Base-by-base conservation (phyloP, 2,113 vertebrate genomes). In the Pogonocichla stellata region DNA sequence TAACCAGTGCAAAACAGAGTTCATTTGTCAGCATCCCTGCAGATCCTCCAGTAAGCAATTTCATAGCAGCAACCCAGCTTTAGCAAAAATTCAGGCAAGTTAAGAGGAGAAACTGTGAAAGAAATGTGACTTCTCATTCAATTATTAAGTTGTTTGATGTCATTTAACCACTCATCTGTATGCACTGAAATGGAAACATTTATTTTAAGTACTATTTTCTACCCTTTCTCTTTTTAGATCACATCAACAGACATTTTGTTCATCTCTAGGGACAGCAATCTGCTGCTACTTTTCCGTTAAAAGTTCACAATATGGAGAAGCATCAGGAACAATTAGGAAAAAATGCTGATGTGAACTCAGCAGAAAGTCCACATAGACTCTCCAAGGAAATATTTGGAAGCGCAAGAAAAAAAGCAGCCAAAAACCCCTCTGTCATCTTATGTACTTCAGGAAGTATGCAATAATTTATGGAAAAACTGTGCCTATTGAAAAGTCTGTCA, bases 251-350 rank as follows among this genome's bases (percentile, higher is more conserved):
- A 77, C 43, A 92, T 74, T 67, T 71, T 69, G 25, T 89, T 88
- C 40, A 60, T 90, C 90, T 93, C 93, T 54, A 65, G 84, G 81
- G 95, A 97, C 94, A 82, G 64, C 90, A 95, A 92, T 93, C 86
- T 96, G 93, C 79, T 91, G 62, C 61, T 86, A 65, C n/a, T 95
- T 96, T 96, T 66, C 93, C 12, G 12, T 72, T 97, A 92, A 96
- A 96, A 93, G 62, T 90, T 97, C 93, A 87, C 91, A 97, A 92
- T 94, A 92, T 83, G 88, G 92, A 97, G 90, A 96, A 97, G 88
- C 92, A 95, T 88, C 94, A 87, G 90, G 82, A 98, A 95, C 96
- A 97, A 96, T 95, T 94, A 96, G 78, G 93, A 89, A 93, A 95
- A 96, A 96, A 80, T 14, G 31, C 85, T 88, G 56, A 92, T 84